These are phyloP conservation scores for Pedetes capensis DNA, from an alignment of 2,113 vertebrate genomes.

Conservation along the genomic window DNA sequence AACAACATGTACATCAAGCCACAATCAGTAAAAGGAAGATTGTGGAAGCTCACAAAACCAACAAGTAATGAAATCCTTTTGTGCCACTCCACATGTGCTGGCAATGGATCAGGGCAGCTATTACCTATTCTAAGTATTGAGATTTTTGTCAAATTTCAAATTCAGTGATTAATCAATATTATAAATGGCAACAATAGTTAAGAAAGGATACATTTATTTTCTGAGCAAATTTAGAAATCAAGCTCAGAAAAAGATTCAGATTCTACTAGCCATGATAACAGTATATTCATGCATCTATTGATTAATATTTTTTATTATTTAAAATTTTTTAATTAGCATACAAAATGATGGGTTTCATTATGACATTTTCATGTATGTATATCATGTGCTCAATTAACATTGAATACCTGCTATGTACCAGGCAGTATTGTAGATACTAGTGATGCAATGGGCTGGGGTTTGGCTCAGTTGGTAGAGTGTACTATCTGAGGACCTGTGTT, in stretches of 20 bases:
- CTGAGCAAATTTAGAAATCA: slow-evolving; percentile 35
- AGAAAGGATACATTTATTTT: not conserved
- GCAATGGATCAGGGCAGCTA: not conserved
- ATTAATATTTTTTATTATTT: too few relatives aligned
- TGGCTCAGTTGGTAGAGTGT: too few relatives aligned
- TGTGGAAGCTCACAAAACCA: not conserved
- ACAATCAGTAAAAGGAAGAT: not conserved
- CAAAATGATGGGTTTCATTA: too few relatives aligned
- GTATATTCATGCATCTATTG: not conserved
- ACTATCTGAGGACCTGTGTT: too few relatives aligned
- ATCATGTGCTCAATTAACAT: not conserved
- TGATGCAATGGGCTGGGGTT: too few relatives aligned
- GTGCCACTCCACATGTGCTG: not conserved
- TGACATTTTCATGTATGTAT: too few relatives aligned
- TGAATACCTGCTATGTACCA: not conserved
- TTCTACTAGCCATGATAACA: not conserved
- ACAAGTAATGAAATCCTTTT: slow-evolving; percentile 22
- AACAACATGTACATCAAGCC: not conserved
- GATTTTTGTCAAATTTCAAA: slow-evolving; percentile 37
- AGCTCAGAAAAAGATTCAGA: not conserved
- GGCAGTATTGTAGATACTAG: not conserved
- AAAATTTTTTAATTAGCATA: too few relatives aligned
- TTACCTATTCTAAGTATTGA: not conserved
- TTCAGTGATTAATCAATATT: not conserved
- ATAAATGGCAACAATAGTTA: not conserved